Base-by-base conservation (phyloP, 2,113 vertebrate genomes). In the Archocentrus centrarchus region DNA sequence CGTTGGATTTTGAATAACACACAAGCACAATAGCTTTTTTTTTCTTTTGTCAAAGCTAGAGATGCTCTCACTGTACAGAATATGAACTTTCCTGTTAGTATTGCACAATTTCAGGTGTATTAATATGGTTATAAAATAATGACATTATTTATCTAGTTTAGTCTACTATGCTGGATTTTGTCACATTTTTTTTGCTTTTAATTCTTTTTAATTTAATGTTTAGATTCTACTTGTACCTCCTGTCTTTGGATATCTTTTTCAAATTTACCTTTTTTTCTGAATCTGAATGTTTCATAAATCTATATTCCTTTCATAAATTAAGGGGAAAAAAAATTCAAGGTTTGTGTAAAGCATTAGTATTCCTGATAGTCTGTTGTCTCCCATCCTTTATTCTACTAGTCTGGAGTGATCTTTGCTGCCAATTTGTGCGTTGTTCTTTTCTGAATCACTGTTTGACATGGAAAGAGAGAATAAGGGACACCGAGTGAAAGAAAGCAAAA, bases 1-100 rank as follows among this genome's bases (percentile, higher is more conserved):
- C 91, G 82, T 93, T 94, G 88, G 84, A 90, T 94, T 95, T 90
- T 83, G 81, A 93, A 94, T 93, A 89, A 77, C 89, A 90, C 91
- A 57, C 59, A 62, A 89, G 90, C 73, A 93, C 95, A 87, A 79
- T 61, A 4, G 13, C 68, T 62, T 47, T 79, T 59, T 47, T 76
- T 59, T 39, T n/a, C 10, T 82, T 35, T 73, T 75, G n/a, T 78
- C 82, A 39, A 80, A 76, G 22, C 79, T 75, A 59, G 41, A 79
- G 50, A 86, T 79, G 35, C 57, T 73, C 22, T 80, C 57, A 18
- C 24, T 82, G 60, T 77, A 3, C 14, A 44, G 32, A 37, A 10
- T 18, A 47, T 10, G 35, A 9, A 22, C 22, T 53, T 89, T 78
- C 13, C 59, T 55, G 32, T 76, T 77, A 11, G 2, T 2, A 44